Evolutionary conservation across 2,797 vertebrate species (phyloP), one percentile per base, ranked within the genome.

Genomic region (Thripadectes ignobilis): DNA sequence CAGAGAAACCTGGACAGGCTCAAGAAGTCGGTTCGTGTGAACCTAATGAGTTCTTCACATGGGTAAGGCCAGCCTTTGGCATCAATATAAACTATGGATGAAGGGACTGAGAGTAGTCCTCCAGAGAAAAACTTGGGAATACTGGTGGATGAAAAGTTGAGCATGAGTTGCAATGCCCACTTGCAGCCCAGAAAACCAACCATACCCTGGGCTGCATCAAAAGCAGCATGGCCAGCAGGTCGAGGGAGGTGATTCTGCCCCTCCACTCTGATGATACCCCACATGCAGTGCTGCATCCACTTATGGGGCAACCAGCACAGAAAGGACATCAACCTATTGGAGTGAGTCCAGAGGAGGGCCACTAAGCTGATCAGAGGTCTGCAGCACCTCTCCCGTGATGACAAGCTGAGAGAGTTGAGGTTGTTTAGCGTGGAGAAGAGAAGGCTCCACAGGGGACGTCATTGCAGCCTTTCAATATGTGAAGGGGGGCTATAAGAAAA

Each of bases 231-330:
- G 26, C 1, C 14, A 72, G 52, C 27, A 59, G 10, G 19, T 8
- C 0, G 0, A 20, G 22, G 38, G 45, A 29, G 26, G 7, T 3
- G 8, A 58, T 51, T 63, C 69, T 80, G 9, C 30, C 18, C 8
- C 38, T 69, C 22, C 29, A 20, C 38, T 41, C 57, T 83, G 51
- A 2, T 24, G 26, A 69, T 9, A 51, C 5, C 30, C 8, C 49
- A 27, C 49, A 34, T 24, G 19, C 1, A 43, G 30, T 2, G 7
- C 45, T 65, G 23, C 14, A 16, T 16, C 6, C 46, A 71, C n/a
- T 9, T 65, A 39, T 58, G 45, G 34, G 26, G 3, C 10, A 7
- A 43, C 12, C 57, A 41, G 39, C 32, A 48, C 3, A 63, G 21
- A 29, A 62, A 39, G 9, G 21, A 14, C 34, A 48, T 2, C 18